Percentiles rank a stretch among this genome's conserved stretches.
Evolutionary conservation across 1,140 invertebrate genomes (phyloP).

Genomic region (Nasonia giraulti): DNA sequence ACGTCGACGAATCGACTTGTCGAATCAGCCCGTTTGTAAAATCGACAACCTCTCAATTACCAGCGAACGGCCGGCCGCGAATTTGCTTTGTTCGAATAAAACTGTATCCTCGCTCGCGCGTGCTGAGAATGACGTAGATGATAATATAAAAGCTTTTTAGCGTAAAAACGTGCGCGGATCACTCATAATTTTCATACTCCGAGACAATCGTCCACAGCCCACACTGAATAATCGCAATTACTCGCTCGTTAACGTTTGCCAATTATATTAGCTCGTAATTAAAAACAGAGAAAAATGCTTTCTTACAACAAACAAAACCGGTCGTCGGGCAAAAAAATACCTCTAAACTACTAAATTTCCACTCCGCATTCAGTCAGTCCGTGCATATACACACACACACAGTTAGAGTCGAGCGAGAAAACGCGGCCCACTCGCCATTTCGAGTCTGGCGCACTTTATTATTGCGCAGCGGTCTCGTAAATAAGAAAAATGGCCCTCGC

Average conservation of each 20-base stretch:
- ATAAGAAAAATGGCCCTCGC: conserved; percentile 38
- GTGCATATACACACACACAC: not conserved
- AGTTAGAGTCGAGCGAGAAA: not conserved
- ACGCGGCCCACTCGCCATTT: not conserved
- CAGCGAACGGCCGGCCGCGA: not conserved
- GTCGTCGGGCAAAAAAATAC: not conserved
- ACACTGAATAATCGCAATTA: too few relatives aligned
- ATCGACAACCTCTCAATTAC: conserved; percentile 25
- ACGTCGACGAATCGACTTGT: conserved; percentile 15
- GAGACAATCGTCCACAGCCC: too few relatives aligned
- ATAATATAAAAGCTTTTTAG: too few relatives aligned
- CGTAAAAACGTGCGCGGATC: too few relatives aligned
- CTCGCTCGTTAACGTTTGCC: too few relatives aligned
- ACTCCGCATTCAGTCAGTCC: conserved; percentile 12
- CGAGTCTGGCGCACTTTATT: conserved; percentile 25
- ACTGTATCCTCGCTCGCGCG: not conserved
- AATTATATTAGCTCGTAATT: too few relatives aligned
- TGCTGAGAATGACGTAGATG: not conserved
- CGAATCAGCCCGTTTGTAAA: conserved; percentile 25
- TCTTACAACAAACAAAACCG: too few relatives aligned
- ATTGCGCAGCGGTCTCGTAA: conserved; percentile 40
- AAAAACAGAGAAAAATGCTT: too few relatives aligned
- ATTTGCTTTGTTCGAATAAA: not conserved
- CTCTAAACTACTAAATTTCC: not conserved
- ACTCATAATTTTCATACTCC: too few relatives aligned